Conservation (phyloP, 2,888 invertebrate genomes). For the Megaustenia siamemsis region DNA sequence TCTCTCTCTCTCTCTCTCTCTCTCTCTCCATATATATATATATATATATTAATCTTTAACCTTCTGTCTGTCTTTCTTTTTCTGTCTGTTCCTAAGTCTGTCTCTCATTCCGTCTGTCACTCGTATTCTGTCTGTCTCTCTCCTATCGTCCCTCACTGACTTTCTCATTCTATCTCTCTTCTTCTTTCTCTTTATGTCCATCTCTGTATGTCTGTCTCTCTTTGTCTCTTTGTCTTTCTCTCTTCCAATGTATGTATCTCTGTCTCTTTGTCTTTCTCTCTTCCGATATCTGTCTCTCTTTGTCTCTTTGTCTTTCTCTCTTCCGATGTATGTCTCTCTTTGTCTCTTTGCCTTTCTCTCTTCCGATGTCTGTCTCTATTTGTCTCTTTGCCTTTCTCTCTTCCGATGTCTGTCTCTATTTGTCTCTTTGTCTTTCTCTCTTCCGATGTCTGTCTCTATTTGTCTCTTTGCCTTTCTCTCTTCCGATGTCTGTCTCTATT, state of each 20-base stretch:
- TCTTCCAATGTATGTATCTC: constrained; percentile 18
- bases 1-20: constrained; percentile 33
- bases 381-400: too few species aligned
- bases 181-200: background rate
- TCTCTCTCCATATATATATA: background rate
- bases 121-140: constrained; percentile 24
- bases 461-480: too few species aligned
- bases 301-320: too few species aligned
- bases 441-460: too few species aligned
- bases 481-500: too few species aligned
- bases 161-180: background rate
- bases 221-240: constrained; percentile 33
- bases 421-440: too few species aligned
- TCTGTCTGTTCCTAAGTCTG: constrained; percentile 7
- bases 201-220: constrained; percentile 29
- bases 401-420: too few species aligned
- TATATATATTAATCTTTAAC: background rate
- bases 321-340: too few species aligned
- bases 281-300: background rate
- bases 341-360: too few species aligned
- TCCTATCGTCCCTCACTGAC: background rate
- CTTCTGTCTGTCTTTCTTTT: background rate
- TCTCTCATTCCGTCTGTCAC: constrained; percentile 38
- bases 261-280: constrained; percentile 13
- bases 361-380: too few species aligned